Evolutionary conservation across 2,113 vertebrate genomes (phyloP), one percentile per base, ranked within the genome.

Genomic region (Monarcha castaneiventris): DNA sequence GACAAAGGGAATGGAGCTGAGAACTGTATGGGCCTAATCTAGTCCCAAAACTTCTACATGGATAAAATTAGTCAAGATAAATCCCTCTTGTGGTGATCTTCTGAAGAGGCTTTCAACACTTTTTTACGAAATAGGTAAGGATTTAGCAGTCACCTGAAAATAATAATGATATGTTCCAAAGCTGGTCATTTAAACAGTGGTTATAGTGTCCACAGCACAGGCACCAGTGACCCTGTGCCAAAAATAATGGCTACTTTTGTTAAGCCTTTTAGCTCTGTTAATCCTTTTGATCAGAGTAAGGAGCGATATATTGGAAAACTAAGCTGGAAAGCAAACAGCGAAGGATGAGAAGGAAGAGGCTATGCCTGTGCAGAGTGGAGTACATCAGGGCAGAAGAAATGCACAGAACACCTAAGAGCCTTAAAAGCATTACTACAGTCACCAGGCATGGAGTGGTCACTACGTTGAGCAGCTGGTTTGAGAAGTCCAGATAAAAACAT

Each of bases 231-330:
- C 33, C 27, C 33, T 80, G 59, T 71, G 84, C 89, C 62, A 85
- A 83, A 85, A 66, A 49, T 29, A 66, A 82, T 74, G 49, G 41
- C 62, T 87, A 9, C 52, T 75, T 87, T 68, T 49, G 20, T 61
- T 91, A 82, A 95, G 66, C 74, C 58, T 87, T 97, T 90, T 88
- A 95, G 64, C 63, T 84, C 44, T 66, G 10, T 37, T 96, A 87
- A 96, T 89, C 84, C 84, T 91, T 96, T 89, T 3, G 4, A 69
- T 85, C 74, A 89, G 58, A 66, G 67, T 68, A 68, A 91, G n/a
- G 56, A 93, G 43, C 8, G 27, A 35, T 68, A 79, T 30, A 62
- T 9, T 76, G 46, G 62, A 87, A 92, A 93, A 64, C 30, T 75
- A 61, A 84, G 21, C 41, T 81, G 49, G 44, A 87, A 94, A 89